Conservation (phyloP, 2,888 invertebrate species). For the Idaea straminata region DNA sequence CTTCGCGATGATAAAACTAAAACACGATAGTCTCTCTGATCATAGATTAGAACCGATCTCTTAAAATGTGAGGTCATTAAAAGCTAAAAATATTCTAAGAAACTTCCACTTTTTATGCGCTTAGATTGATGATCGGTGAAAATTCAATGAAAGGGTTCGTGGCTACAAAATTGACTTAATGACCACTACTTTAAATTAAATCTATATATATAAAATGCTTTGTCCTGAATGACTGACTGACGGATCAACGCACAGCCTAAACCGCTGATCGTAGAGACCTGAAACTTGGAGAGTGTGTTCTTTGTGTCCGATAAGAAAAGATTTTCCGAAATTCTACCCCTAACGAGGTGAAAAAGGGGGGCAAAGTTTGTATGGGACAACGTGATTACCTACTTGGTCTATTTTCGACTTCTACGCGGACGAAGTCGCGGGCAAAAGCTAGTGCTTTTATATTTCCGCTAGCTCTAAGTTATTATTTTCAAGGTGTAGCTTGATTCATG, state of each 20-base stretch:
- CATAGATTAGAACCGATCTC: slow-evolving; percentile 19
- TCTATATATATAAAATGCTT: too few relatives aligned
- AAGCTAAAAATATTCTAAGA: slow-evolving; percentile 16
- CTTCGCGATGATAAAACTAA: slow-evolving; percentile 16
- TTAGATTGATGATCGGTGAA: background rate
- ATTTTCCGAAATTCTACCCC: too few relatives aligned
- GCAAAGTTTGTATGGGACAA: too few relatives aligned
- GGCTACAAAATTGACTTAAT: background rate
- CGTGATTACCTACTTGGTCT: too few relatives aligned
- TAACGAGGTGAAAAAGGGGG: too few relatives aligned
- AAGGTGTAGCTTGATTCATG: background rate
- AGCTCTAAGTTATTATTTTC: background rate
- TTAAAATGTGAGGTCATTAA: slow-evolving; percentile 19
- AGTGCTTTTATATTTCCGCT: background rate
- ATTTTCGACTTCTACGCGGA: too few relatives aligned
- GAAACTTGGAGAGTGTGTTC: too few relatives aligned
- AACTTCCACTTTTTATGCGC: slow-evolving; percentile 7
- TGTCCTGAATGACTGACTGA: too few relatives aligned
- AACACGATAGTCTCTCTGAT: slow-evolving; percentile 15
- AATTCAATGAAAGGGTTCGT: background rate
- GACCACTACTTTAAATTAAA: background rate
- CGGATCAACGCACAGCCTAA: too few relatives aligned
- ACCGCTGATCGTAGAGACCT: too few relatives aligned
- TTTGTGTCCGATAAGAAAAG: too few relatives aligned
- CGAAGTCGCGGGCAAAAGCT: too few relatives aligned